These are phyloP conservation scores for Yponomeuta plumbellus DNA, from an alignment of 2,888 invertebrate species.

Conservation along the genomic window DNA sequence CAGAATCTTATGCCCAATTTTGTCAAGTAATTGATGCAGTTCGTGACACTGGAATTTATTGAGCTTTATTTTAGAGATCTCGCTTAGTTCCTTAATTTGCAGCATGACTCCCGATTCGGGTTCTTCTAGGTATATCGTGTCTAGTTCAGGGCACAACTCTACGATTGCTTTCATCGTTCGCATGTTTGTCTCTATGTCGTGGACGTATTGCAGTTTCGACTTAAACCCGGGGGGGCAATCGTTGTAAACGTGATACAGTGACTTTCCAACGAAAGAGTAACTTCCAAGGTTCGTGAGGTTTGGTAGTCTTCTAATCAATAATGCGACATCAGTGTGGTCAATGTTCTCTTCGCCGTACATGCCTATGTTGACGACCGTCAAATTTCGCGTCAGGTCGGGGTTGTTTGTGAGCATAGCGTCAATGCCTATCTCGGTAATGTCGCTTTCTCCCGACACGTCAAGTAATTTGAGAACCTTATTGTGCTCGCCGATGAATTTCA, in stretches of 20 bases:
- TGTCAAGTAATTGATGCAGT: conserved; percentile 74
- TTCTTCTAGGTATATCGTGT: conserved; percentile 80
- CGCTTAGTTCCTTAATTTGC: conserved; percentile 63
- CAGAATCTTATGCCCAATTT: conserved; percentile 70
- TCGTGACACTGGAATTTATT: conserved; percentile 79
- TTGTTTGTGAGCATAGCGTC: conserved; percentile 72
- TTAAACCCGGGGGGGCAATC: conserved; percentile 72
- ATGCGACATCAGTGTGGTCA: conserved; percentile 79
- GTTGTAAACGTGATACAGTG: conserved; percentile 70
- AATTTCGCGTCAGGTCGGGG: conserved; percentile 67
- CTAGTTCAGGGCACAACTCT: conserved; percentile 77
- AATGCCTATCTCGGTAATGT: conserved; percentile 80
- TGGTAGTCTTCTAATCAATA: conserved; percentile 78
- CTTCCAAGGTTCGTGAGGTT: conserved; percentile 80
- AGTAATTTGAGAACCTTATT: conserved; percentile 76
- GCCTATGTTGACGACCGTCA: conserved; percentile 81
- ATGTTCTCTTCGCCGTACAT: conserved; percentile 82
- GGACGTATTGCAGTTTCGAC: conserved; percentile 81
- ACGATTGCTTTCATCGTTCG: conserved; percentile 78
- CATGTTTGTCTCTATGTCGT: conserved; percentile 79
- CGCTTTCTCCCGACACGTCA: conserved; percentile 83
- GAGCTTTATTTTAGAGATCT: conserved; percentile 76
- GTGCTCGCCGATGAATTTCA: conserved; percentile 75
- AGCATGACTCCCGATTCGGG: conserved; percentile 75
- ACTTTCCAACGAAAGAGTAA: conserved; percentile 81